Evolutionary conservation across 1,140 invertebrate genomes (phyloP).

Genomic region (Aleiodes sp.): DNA sequence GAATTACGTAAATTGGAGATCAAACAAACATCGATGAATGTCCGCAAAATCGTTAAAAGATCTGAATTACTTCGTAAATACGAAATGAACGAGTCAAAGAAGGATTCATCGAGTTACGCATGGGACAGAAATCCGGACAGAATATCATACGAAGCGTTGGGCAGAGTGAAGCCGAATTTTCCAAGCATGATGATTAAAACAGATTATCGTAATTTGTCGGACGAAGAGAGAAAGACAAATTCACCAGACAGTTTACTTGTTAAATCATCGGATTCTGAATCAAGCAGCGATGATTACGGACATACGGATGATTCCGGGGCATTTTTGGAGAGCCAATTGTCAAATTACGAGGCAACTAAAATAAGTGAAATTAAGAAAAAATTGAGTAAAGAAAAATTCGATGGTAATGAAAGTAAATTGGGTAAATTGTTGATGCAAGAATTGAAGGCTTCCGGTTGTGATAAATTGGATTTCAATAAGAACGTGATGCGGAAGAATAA

Average conservation of each 20-base stretch:
- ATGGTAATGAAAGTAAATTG: background rate
- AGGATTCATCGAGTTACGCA: constrained; percentile 19
- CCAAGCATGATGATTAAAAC: constrained; percentile 33
- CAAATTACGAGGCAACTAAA: constrained; percentile 47
- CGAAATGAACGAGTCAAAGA: constrained; percentile 39
- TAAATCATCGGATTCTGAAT: constrained; percentile 61
- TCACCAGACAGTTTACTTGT: constrained; percentile 62
- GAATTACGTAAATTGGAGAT: constrained; percentile 49
- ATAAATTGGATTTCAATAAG: too few relatives aligned
- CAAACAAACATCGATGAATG: constrained; percentile 8
- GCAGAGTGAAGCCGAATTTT: constrained; percentile 40
- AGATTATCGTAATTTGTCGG: constrained; percentile 48
- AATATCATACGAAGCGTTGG: constrained; percentile 39
- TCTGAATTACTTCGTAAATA: constrained; percentile 57
- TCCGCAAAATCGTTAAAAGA: constrained; percentile 48
- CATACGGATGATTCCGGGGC: constrained; percentile 63
- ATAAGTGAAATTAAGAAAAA: constrained; percentile 24
- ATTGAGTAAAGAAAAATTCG: background rate
- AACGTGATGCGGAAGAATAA: too few relatives aligned
- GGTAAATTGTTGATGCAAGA: too few relatives aligned
- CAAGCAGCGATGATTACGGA: constrained; percentile 61
- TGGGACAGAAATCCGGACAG: constrained; percentile 36
- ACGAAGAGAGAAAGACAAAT: constrained; percentile 62
- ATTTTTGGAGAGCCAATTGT: constrained; percentile 55
- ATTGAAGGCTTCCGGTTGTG: too few relatives aligned